Evolutionary conservation across 2,888 invertebrate species (phyloP).

Genomic region (Carpatolechia fugitivella): DNA sequence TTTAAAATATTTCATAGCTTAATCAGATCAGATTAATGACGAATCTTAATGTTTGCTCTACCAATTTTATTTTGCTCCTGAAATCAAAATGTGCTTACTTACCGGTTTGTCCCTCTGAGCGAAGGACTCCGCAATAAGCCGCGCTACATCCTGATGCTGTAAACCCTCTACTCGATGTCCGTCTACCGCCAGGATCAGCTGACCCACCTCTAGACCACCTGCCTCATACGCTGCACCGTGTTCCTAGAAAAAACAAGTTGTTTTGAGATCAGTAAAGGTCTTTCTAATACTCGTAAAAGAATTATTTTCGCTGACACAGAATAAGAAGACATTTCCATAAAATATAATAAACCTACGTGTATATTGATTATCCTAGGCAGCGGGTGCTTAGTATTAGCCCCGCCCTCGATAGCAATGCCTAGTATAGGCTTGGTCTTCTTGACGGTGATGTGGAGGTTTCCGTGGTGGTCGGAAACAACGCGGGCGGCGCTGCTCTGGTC

Average conservation of each 20-base stretch:
- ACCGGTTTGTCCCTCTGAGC: slow-evolving; percentile 89
- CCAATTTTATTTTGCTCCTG: neutral
- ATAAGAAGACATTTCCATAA: too few relatives aligned
- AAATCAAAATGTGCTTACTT: slow-evolving; percentile 14
- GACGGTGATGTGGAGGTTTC: slow-evolving; percentile 92
- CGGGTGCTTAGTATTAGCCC: slow-evolving; percentile 96
- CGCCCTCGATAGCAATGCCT: slow-evolving; percentile 98
- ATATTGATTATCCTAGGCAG: slow-evolving; percentile 97
- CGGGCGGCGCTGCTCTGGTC: slow-evolving; percentile 78
- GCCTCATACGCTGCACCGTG: slow-evolving; percentile 96
- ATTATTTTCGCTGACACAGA: too few relatives aligned
- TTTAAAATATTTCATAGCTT: too few relatives aligned
- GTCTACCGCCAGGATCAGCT: slow-evolving; percentile 95
- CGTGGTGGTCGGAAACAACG: slow-evolving; percentile 91
- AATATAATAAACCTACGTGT: slow-evolving; percentile 89
- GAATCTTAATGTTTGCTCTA: neutral
- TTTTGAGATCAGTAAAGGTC: too few relatives aligned
- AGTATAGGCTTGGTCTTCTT: slow-evolving; percentile 96
- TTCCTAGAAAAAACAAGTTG: slow-evolving; percentile 80
- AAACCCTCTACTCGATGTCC: slow-evolving; percentile 88
- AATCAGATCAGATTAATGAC: too few relatives aligned
- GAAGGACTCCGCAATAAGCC: slow-evolving; percentile 95
- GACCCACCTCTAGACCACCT: slow-evolving; percentile 95
- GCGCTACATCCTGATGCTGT: slow-evolving; percentile 94
- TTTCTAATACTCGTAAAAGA: too few relatives aligned